phyloP scores from a whole-genome alignment of 2,797 vertebrate genomes.

The Microctenopoma lineatum region DNA sequence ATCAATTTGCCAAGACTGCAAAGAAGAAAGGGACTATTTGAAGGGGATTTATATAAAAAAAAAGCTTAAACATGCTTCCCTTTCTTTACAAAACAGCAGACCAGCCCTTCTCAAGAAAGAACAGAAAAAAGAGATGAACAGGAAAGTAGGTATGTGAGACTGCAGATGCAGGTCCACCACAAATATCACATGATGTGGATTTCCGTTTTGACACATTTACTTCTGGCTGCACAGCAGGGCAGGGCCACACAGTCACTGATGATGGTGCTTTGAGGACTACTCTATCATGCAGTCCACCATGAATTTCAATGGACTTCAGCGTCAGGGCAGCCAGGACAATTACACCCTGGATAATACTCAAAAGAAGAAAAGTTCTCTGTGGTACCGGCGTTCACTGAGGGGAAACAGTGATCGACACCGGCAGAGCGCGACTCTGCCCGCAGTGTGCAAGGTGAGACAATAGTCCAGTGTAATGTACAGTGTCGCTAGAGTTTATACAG shows the following conservation, averaged over 20 bases:
- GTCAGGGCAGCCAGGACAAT: conserved; percentile 72
- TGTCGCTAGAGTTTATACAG: not conserved
- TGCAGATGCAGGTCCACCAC: conserved; percentile 80
- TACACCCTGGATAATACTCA: conserved; percentile 65
- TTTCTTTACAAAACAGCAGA: conserved; percentile 46
- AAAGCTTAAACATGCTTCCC: conserved; percentile 62
- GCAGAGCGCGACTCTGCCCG: conserved; percentile 77
- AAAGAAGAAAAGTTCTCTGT: conserved; percentile 74
- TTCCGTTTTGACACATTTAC: conserved; percentile 79
- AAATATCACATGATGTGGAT: conserved; percentile 85
- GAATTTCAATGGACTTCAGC: conserved; percentile 81
- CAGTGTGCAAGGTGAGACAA: conserved; percentile 83
- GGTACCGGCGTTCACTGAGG: conserved; percentile 73
- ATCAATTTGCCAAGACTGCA: conserved; percentile 65
- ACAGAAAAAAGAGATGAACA: conserved; percentile 43
- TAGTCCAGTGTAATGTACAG: not conserved
- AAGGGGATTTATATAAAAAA: conserved; percentile 45
- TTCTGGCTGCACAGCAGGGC: conserved; percentile 49
- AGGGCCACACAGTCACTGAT: conserved; percentile 54
- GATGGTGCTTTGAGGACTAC: conserved; percentile 65
- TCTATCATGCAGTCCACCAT: conserved; percentile 74
- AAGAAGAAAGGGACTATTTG: conserved; percentile 60
- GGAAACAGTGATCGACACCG: conserved; percentile 66
- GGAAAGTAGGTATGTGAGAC: conserved; percentile 48
- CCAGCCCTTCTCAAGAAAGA: conserved; percentile 57